Evolutionary conservation across 2,113 vertebrate species (phyloP), one percentile per base, ranked within the genome.

Genomic region (Monopterus albus): DNA sequence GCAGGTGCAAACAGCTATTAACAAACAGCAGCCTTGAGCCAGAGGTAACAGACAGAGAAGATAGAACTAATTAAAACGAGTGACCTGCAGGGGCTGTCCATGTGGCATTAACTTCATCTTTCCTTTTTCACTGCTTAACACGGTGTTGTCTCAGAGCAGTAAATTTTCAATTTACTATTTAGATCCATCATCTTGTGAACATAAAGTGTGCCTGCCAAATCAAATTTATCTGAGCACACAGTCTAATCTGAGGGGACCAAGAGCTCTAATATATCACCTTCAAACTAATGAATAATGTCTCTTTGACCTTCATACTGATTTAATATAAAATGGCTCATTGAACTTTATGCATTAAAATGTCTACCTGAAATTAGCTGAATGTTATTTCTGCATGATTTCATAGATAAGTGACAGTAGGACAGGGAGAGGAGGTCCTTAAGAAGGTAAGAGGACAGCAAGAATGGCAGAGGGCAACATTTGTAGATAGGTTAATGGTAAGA

Each of bases 1-100:
- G 66, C 58, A 47, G 40, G 39, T 59, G 25, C 23, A 63, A 69
- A 75, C 0, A 5, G 7, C 36, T 63, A 58, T 42, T 63, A 51
- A 63, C 39, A 57, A 76, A 59, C 35, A 50, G 33, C 28, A 11
- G 40, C 1, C 12, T 53, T 51, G 10, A 47, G 23, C 28, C 50
- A 75, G 67, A 46, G 40, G 55, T 39, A 59, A 72, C 12, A 17
- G n/a, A 72, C 21, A 47, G 46, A 79, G 38, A 63, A 49, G 49
- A 57, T 45, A 39, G 17, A 2, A 29, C 28, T 72, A 61, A 79
- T 82, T 68, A 65, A 68, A 81, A 61, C 55, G 38, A 77, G 78
- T 35, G 39, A 53, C 51, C 11, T 42, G 23, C 59, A 49, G n/a
- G 8, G 21, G 18, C 23, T 42, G 43, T 61, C 56, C 20, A 21